phyloP scores from a whole-genome alignment of 2,888 invertebrate genomes.

The Stenichneumon culpator region DNA sequence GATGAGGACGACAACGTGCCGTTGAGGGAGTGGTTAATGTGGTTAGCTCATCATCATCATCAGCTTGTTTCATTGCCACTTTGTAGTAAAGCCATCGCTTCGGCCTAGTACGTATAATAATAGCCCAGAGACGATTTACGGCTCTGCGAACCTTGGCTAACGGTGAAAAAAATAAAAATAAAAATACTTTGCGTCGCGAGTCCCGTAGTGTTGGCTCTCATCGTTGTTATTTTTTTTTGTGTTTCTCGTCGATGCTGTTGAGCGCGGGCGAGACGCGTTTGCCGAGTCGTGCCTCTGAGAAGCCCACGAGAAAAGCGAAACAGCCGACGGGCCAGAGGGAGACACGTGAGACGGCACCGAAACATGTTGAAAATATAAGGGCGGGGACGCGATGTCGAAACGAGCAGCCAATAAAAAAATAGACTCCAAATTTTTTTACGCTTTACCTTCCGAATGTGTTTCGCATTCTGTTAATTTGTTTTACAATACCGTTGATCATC shows the following conservation, averaged over 20 bases:
- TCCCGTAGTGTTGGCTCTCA: background rate
- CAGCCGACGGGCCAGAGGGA: constrained; percentile 19
- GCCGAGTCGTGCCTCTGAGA: background rate
- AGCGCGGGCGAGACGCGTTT: background rate
- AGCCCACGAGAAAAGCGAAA: background rate
- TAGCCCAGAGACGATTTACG: constrained; percentile 19
- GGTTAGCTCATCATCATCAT: constrained; percentile 15
- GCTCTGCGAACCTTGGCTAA: constrained; percentile 29
- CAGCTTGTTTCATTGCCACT: constrained; percentile 3
- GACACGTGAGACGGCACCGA: constrained; percentile 27
- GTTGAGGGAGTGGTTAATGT: constrained; percentile 4
- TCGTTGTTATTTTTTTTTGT: constrained; percentile 6
- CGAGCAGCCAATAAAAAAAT: background rate
- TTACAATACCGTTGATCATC: constrained; percentile 6
- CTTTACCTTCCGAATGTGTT: constrained; percentile 22
- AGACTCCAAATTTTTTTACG: constrained; percentile 15
- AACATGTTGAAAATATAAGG: constrained; percentile 24
- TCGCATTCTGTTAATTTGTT: constrained; percentile 31
- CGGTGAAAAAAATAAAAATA: background rate
- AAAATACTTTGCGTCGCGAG: constrained; percentile 1
- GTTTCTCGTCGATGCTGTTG: background rate
- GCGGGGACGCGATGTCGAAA: constrained; percentile 44
- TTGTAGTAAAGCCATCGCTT: constrained; percentile 2
- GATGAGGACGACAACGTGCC: constrained; percentile 13
- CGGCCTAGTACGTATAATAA: constrained; percentile 14